These are phyloP conservation scores for Mormyrops boulengeri DNA, from an alignment of 2,797 vertebrate species.

Conservation along the genomic window DNA sequence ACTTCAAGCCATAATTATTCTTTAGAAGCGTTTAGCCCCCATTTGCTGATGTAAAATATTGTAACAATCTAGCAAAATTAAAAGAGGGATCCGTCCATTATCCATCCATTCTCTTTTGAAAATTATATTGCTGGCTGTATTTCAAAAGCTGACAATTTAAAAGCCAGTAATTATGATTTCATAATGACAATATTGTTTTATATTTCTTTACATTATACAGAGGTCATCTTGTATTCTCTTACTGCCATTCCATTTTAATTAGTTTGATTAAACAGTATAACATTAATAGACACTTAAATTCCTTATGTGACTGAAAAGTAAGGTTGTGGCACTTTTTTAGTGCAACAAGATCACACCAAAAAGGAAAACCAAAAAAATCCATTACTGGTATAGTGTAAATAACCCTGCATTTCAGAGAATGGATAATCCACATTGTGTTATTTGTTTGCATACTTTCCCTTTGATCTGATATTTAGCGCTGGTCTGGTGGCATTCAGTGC, in stretches of 20 bases:
- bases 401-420: background rate
- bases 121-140: background rate
- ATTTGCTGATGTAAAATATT: background rate
- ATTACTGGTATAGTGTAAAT: background rate
- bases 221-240: background rate
- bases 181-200: background rate
- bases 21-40: background rate
- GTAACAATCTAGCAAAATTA: background rate
- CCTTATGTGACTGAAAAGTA: background rate
- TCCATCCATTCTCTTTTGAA: background rate
- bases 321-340: background rate
- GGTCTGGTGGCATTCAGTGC: background rate
- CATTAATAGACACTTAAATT: background rate
- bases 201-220: background rate
- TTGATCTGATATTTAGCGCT: background rate
- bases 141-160: background rate
- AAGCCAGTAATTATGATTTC: background rate
- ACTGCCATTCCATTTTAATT: background rate
- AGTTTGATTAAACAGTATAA: background rate
- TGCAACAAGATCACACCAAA: background rate
- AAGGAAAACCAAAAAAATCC: background rate
- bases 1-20: background rate
- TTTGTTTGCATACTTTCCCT: background rate
- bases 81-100: background rate
- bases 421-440: background rate